These are phyloP conservation scores for Cavia aperea DNA, from an alignment of 2,113 vertebrate genomes.

Conservation along the genomic window DNA sequence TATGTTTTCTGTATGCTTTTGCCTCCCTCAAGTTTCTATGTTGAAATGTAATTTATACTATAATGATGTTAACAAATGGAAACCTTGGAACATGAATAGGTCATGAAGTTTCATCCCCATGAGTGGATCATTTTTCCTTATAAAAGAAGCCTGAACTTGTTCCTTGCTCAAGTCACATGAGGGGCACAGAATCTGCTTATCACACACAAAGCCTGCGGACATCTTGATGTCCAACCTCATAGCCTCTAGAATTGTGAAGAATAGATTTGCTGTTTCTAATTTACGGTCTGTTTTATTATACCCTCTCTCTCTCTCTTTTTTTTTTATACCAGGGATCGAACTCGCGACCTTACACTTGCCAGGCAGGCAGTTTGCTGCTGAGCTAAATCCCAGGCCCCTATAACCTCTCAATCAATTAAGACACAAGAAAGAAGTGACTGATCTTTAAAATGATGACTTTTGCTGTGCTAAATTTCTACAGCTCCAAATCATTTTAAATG, in stretches of 20 bases:
- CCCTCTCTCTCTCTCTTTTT: no score
- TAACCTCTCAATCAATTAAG: not conserved
- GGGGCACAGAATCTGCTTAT: not conserved
- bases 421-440: not conserved
- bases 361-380: no score
- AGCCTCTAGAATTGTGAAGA: not conserved
- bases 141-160: not conserved
- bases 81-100: not conserved
- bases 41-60: not conserved
- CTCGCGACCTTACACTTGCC: no score
- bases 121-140: not conserved
- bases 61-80: not conserved
- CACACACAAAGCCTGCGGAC: not conserved
- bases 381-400: no score
- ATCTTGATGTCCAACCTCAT: not conserved
- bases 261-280: not conserved
- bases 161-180: not conserved
- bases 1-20: not conserved
- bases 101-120: not conserved
- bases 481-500: not conserved
- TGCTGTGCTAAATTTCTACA: not conserved
- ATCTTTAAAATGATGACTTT: not conserved
- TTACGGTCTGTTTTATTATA: not conserved
- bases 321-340: no score
- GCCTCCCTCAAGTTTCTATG: not conserved